Percentiles rank a stretch among this genome's conserved stretches.
Conservation (phyloP, 2,797 vertebrate genomes). For the Pseudopleuronectes americanus region DNA sequence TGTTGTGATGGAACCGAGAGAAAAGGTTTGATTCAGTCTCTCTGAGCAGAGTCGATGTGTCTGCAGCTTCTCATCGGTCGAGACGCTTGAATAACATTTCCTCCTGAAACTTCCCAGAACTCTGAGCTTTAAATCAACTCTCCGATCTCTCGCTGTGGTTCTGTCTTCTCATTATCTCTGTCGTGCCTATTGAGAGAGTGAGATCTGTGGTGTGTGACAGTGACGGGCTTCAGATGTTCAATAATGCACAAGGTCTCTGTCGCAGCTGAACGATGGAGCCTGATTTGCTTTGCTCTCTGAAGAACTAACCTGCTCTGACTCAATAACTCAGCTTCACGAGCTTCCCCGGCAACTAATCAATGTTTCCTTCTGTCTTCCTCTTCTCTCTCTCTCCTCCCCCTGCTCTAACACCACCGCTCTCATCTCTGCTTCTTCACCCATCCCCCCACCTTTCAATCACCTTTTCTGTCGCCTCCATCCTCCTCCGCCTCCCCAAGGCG, state of each 20-base stretch:
- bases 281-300: conserved; percentile 18
- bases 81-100: conserved; percentile 10
- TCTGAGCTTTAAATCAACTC: neutral
- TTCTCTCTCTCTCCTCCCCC: conserved; percentile 30
- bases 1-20: neutral
- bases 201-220: conserved; percentile 16
- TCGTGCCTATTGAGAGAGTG: neutral
- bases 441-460: conserved; percentile 5
- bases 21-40: neutral
- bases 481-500: conserved; percentile 79
- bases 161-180: neutral
- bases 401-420: conserved; percentile 49
- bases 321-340: conserved; percentile 31
- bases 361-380: conserved; percentile 47
- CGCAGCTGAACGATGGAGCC: neutral
- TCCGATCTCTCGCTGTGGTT: neutral
- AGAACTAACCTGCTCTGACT: conserved; percentile 43
- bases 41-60: neutral
- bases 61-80: conserved; percentile 2
- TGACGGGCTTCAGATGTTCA: neutral
- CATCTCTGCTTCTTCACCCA: conserved; percentile 39
- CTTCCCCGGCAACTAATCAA: conserved; percentile 60
- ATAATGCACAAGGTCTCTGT: too few species aligned
- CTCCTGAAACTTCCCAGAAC: conserved; percentile 11
- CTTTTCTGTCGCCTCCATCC: neutral